Percentiles rank a stretch among this genome's conserved stretches.
Conservation (phyloP, 35 echinoderm and acorn worm genomes). For the Lytechinus pictus region DNA sequence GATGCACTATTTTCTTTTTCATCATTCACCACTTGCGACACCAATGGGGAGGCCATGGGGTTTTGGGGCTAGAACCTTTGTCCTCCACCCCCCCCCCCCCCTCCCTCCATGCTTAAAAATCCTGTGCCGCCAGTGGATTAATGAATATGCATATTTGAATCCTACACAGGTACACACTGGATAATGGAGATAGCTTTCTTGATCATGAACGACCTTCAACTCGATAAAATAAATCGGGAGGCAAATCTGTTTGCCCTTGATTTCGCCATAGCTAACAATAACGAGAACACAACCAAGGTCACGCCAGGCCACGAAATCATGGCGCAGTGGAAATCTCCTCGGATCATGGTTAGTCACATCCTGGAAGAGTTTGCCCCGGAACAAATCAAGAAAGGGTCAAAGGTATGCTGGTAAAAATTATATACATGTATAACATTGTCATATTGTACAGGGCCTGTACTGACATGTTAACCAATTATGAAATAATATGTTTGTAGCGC, state of each 20-base stretch:
- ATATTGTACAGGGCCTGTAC: too few relatives aligned
- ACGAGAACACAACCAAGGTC: not conserved
- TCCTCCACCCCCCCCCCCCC: not conserved
- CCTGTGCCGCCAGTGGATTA: too few relatives aligned
- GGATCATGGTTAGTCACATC: not conserved
- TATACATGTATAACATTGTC: too few relatives aligned
- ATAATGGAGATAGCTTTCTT: constrained; percentile 25
- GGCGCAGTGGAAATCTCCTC: not conserved
- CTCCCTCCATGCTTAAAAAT: not conserved
- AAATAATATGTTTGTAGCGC: too few relatives aligned
- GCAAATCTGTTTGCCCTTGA: constrained; percentile 3
- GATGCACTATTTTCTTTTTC: too few relatives aligned
- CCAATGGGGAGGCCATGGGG: not conserved
- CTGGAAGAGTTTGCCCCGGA: constrained; percentile 26
- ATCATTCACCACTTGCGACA: too few relatives aligned
- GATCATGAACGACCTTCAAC: constrained; percentile 22
- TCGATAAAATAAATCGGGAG: not conserved
- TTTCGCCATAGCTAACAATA: not conserved
- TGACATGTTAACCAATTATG: too few relatives aligned
- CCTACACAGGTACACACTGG: constrained; percentile 29
- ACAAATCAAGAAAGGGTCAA: constrained; percentile 35
- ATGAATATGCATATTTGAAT: not conserved
- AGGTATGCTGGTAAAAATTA: not conserved
- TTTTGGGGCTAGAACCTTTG: not conserved
- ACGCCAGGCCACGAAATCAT: not conserved